Evolutionary conservation across 2,113 vertebrate genomes (phyloP).

Genomic region (Gobius niger): DNA sequence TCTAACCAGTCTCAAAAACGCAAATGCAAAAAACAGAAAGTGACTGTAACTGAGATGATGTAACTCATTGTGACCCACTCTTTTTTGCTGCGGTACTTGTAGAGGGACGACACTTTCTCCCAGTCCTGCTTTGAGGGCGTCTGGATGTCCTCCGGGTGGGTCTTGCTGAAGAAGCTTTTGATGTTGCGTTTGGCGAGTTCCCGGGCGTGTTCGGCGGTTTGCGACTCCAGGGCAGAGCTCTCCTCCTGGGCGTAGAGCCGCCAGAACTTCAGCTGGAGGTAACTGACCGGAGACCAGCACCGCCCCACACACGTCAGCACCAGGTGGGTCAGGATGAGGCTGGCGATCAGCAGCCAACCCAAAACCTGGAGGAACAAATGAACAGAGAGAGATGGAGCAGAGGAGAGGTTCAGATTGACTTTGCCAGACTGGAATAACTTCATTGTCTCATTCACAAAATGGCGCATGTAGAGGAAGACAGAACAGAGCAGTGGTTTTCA

Average conservation of each 20-base stretch:
- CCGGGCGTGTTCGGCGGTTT: constrained; percentile 67
- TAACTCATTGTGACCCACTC: not conserved
- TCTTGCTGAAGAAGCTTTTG: constrained; percentile 75
- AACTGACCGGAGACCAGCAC: constrained; percentile 77
- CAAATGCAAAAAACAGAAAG: no score
- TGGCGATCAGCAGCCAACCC: constrained; percentile 79
- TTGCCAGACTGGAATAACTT: no score
- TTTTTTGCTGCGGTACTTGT: constrained; percentile 49
- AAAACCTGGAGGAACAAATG: constrained; percentile 62
- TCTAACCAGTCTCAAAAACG: no score
- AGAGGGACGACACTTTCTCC: constrained; percentile 71
- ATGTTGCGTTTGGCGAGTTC: constrained; percentile 77
- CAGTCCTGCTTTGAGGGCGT: constrained; percentile 74
- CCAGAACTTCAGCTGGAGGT: constrained; percentile 80
- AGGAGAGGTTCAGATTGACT: not conserved
- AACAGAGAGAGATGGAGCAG: not conserved
- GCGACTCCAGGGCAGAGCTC: constrained; percentile 50
- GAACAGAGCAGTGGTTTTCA: no score
- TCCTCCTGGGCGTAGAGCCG: constrained; percentile 76
- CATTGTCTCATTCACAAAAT: no score
- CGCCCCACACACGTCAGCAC: constrained; percentile 44
- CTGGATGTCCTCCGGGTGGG: not conserved
- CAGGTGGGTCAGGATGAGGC: constrained; percentile 51
- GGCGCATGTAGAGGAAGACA: no score
- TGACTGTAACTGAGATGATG: no score